These are phyloP conservation scores for Sorex araneus DNA, from an alignment of 2,113 vertebrate species.

Conservation along the genomic window DNA sequence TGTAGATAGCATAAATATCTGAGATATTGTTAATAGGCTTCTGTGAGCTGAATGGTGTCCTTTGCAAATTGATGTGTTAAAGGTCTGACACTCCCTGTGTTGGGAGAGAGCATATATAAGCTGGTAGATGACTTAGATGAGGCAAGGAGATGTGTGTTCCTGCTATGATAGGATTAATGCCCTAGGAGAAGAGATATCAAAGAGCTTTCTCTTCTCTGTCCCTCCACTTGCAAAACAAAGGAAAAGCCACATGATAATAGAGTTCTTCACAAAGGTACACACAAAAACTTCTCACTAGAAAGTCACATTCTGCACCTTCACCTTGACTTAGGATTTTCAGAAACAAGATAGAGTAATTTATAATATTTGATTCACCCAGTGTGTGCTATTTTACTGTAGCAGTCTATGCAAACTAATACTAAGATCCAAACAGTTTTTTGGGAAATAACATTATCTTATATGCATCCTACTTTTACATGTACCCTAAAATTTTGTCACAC, in stretches of 20 bases:
- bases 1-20: background rate
- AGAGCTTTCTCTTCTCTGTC: background rate
- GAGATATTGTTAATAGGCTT: background rate
- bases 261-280: background rate
- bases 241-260: background rate
- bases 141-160: background rate
- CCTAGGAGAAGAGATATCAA: background rate
- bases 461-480: background rate
- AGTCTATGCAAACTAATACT: too few species aligned
- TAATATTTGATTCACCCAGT: background rate
- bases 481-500: background rate
- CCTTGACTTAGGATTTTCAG: conserved; percentile 9
- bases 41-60: background rate
- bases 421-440: too few species aligned
- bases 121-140: background rate
- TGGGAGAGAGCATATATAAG: background rate
- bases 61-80: background rate
- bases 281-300: background rate
- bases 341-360: background rate
- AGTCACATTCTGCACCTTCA: background rate
- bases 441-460: background rate
- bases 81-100: background rate
- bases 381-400: background rate
- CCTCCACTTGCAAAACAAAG: background rate
- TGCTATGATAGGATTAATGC: background rate